phyloP scores from a whole-genome alignment of 2,797 vertebrate genomes.

The Erethizon dorsatum region DNA sequence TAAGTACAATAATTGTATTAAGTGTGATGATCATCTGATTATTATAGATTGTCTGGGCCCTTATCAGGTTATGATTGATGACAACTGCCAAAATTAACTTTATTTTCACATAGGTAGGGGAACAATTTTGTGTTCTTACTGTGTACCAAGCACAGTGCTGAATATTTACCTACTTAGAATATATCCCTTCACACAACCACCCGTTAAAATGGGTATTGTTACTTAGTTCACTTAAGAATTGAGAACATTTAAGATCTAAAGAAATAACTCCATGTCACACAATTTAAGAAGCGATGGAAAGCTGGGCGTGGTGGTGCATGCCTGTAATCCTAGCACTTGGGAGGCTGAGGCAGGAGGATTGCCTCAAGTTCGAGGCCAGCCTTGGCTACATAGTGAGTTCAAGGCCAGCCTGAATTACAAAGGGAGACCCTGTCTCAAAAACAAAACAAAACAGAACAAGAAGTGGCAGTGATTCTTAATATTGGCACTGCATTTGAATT shows the following conservation, averaged over 20 bases:
- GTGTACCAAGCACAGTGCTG: neutral
- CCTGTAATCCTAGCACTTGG: neutral
- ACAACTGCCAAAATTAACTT: conserved; percentile 2
- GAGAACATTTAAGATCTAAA: conserved; percentile 35
- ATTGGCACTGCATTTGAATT: conserved; percentile 20
- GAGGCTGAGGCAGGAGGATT: neutral
- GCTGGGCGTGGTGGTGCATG: too few relatives aligned
- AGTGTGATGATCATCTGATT: neutral
- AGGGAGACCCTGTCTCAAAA: neutral
- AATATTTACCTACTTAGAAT: neutral
- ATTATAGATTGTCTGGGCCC: neutral
- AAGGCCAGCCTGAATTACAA: neutral
- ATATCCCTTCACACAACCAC: neutral
- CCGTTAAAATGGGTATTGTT: conserved; percentile 38
- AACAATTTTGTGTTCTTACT: neutral
- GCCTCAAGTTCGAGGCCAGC: neutral
- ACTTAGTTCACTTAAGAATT: neutral
- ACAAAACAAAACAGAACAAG: neutral
- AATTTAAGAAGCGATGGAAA: neutral
- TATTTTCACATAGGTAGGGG: conserved; percentile 35
- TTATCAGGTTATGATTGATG: neutral
- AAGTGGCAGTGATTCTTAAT: conserved; percentile 44
- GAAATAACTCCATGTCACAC: conserved; percentile 13
- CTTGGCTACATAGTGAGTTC: neutral
- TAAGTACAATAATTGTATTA: neutral